A percentile compares a stretch with the other conserved stretches of the same genome.
phyloP scores from a whole-genome alignment of 2,113 vertebrate genomes.

The Emydocephalus ijimae region DNA sequence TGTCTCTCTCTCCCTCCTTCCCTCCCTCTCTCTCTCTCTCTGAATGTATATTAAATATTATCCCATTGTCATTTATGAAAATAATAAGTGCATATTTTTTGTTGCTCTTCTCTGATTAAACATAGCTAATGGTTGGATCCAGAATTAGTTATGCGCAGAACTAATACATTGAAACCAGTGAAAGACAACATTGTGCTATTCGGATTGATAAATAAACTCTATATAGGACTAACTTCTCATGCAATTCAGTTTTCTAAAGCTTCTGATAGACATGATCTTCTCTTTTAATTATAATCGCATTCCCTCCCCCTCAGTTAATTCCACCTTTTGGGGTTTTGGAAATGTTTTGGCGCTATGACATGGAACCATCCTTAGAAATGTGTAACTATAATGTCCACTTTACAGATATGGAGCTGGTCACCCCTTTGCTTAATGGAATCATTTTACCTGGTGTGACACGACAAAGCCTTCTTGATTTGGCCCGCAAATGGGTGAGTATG shows the following conservation, averaged over 20 bases:
- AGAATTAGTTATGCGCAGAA: background rate
- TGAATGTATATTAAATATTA: background rate
- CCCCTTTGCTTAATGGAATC: constrained; percentile 81
- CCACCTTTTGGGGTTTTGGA: background rate
- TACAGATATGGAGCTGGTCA: constrained; percentile 79
- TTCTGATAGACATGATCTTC: background rate
- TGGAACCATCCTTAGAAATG: background rate
- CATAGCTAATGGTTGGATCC: background rate
- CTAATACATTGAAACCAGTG: background rate
- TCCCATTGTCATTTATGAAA: background rate
- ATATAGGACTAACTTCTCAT: background rate
- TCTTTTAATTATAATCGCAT: background rate
- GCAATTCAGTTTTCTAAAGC: background rate
- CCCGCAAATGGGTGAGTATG: constrained; percentile 77
- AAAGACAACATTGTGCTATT: background rate
- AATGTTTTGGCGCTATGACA: background rate
- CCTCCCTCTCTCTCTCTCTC: no score
- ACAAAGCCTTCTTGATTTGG: constrained; percentile 83
- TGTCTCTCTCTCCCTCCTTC: no score
- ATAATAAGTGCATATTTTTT: background rate
- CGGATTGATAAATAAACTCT: background rate
- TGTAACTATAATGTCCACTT: background rate
- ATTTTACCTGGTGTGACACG: constrained; percentile 87
- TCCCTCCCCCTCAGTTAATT: background rate
- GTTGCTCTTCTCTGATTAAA: background rate